These are phyloP conservation scores for Montipora sp. DNA, from an alignment of 64 coral and sea anemone species.

Conservation along the genomic window DNA sequence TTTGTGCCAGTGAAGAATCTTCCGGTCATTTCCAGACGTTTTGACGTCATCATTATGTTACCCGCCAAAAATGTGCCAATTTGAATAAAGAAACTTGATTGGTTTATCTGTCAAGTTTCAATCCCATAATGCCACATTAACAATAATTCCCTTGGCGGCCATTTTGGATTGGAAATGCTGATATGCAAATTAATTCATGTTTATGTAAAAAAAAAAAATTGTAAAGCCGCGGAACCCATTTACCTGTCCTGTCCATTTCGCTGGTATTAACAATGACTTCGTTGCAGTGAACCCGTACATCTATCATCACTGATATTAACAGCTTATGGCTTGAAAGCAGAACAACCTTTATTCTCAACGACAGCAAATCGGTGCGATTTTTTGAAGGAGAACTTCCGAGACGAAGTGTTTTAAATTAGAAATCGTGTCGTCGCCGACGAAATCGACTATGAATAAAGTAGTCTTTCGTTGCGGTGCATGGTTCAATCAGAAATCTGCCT, in stretches of 20 bases:
- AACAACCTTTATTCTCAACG: neutral
- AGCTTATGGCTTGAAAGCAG: slow-evolving; percentile 12
- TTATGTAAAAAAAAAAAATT: neutral
- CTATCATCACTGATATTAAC: neutral
- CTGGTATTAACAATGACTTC: slow-evolving; percentile 42
- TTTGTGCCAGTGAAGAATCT: neutral
- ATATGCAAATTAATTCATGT: slow-evolving; percentile 35
- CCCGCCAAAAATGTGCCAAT: slow-evolving; percentile 27
- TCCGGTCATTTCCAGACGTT: slow-evolving; percentile 45
- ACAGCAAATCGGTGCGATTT: neutral
- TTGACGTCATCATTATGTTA: slow-evolving; percentile 10
- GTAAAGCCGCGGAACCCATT: slow-evolving; percentile 39
- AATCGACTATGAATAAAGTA: slow-evolving; percentile 44
- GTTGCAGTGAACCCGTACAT: neutral
- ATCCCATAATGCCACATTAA: slow-evolving; percentile 5
- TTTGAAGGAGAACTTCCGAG: neutral
- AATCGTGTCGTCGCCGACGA: slow-evolving; percentile 15
- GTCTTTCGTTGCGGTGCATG: slow-evolving; percentile 39
- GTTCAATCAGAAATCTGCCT: neutral
- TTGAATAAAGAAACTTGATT: slow-evolving; percentile 3
- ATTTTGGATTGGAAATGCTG: slow-evolving; percentile 47
- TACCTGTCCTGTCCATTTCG: slow-evolving; percentile 62
- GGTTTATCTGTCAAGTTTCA: neutral
- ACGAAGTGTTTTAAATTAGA: neutral
- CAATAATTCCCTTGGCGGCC: slow-evolving; percentile 8